These are phyloP conservation scores for Pantelozetes paolii DNA, from an alignment of 2,888 invertebrate species.

Conservation along the genomic window DNA sequence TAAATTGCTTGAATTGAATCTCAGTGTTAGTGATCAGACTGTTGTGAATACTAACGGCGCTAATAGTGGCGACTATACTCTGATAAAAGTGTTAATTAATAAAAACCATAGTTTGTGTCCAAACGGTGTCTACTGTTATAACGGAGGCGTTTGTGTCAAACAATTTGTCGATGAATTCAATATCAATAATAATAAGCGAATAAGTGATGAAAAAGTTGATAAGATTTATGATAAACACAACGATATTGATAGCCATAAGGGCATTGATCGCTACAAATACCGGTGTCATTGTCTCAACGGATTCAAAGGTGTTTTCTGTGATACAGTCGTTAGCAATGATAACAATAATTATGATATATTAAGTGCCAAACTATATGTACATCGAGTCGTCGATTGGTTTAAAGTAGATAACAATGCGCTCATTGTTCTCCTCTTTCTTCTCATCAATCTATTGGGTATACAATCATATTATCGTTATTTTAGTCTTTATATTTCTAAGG, in stretches of 20 bases:
- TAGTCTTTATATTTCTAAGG: too few species aligned
- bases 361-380: background rate
- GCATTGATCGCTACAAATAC: background rate
- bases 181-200: too few species aligned
- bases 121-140: background rate
- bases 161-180: too few species aligned
- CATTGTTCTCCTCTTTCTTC: background rate
- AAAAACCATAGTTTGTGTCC: background rate
- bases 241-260: background rate
- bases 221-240: background rate
- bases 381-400: background rate
- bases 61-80: background rate
- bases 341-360: slow-evolving; percentile 2
- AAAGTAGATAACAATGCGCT: background rate
- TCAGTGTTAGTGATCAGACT: background rate
- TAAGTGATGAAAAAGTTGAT: background rate
- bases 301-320: background rate
- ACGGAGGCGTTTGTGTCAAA: slow-evolving; percentile 8
- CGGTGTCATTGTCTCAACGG: background rate
- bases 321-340: background rate
- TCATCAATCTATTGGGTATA: slow-evolving; percentile 1
- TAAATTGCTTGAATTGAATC: background rate
- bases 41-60: background rate
- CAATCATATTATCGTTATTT: background rate
- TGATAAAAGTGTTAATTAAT: background rate